phyloP scores from a whole-genome alignment of 2,797 vertebrate genomes.

The Parotocinclus haroldoi region DNA sequence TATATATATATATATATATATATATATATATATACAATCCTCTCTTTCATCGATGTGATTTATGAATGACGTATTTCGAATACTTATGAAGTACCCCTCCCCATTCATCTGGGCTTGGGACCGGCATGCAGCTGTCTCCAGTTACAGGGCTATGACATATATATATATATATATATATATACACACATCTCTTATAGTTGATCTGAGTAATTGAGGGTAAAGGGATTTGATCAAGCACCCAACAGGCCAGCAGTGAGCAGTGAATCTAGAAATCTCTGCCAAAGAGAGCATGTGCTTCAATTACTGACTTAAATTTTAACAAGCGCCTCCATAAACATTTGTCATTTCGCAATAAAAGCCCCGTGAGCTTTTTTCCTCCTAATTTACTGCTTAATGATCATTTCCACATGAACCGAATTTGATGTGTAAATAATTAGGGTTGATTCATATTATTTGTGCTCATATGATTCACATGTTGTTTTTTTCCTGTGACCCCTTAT shows the following conservation, averaged over 20 bases:
- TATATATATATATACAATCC: too few species aligned
- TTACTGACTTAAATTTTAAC: constrained; percentile 7
- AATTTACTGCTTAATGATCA: constrained; percentile 9
- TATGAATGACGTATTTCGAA: too few species aligned
- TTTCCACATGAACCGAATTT: background rate
- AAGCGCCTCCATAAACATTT: background rate
- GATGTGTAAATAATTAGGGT: constrained; percentile 33
- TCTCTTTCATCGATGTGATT: too few species aligned
- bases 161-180: too few species aligned
- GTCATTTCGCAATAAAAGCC: background rate
- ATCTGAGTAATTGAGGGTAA: background rate
- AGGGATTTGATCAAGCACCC: background rate
- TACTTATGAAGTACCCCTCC: too few species aligned
- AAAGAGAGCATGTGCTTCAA: constrained; percentile 2
- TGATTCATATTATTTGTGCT: background rate
- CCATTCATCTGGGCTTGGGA: too few species aligned
- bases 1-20: too few species aligned
- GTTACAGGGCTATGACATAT: too few species aligned
- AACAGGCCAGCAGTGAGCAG: background rate
- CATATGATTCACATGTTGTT: background rate
- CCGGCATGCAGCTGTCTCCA: too few species aligned
- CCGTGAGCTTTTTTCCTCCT: background rate
- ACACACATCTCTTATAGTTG: too few species aligned
- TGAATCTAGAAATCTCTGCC: background rate
- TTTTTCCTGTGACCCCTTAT: background rate